Conservation (phyloP, 2,113 vertebrate species). For the Pomatorhinus ruficollis region DNA sequence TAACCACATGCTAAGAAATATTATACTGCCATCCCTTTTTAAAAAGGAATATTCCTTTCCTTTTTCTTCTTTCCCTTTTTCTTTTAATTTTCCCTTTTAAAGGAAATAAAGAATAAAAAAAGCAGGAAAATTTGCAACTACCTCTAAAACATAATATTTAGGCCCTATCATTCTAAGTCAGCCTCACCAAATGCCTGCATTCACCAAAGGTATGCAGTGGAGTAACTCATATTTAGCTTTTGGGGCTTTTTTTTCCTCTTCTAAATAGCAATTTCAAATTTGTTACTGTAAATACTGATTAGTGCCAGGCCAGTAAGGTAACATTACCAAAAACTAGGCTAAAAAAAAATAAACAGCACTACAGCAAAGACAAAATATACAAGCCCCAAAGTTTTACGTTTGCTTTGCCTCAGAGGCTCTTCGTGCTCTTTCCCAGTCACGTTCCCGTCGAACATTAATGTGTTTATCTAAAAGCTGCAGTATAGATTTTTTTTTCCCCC, state of each 20-base stretch:
- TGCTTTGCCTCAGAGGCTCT: not conserved
- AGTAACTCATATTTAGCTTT: not conserved
- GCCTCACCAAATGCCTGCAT: not conserved
- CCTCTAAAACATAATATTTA: not conserved
- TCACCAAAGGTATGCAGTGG: not conserved
- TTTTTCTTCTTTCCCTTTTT: not conserved
- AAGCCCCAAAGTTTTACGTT: fast-evolving
- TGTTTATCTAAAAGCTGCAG: conserved; percentile 14
- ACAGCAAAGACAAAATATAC: not conserved
- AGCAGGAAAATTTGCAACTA: not conserved
- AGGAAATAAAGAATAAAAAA: not conserved
- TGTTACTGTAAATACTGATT: not conserved
- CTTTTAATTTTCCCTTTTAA: not conserved
- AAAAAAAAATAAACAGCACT: not conserved
- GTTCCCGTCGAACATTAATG: not conserved
- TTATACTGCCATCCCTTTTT: not conserved
- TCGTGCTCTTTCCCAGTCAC: not conserved
- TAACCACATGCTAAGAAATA: not conserved
- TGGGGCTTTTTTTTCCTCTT: not conserved
- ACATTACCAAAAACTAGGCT: not conserved
- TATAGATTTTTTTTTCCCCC: not conserved
- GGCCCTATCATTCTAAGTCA: not conserved
- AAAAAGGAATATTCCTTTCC: not conserved
- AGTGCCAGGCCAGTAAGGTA: not conserved
- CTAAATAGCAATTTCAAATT: not conserved